A percentile compares a stretch with the other conserved stretches of the same genome.
Evolutionary conservation across 2,888 invertebrate species (phyloP).

Genomic region (Melieria omissa): DNA sequence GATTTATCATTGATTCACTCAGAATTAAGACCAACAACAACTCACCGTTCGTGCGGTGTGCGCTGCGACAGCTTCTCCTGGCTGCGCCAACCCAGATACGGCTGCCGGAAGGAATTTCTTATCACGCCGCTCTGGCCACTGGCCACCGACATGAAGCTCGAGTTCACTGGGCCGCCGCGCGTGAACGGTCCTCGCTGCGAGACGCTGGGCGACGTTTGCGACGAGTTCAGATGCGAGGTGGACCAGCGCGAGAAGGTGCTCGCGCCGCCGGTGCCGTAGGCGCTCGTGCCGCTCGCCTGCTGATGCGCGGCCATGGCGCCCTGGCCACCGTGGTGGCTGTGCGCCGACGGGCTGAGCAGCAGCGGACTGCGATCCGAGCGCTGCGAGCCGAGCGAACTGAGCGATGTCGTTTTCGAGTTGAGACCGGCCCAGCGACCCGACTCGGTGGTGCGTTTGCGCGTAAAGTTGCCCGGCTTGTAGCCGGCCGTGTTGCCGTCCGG

Average conservation of each 20-base stretch:
- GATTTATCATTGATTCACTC: background rate
- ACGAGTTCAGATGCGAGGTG: slow-evolving; percentile 79
- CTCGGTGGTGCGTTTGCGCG: slow-evolving; percentile 82
- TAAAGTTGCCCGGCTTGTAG: slow-evolving; percentile 79
- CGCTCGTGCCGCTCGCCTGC: slow-evolving; percentile 32
- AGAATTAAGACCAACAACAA: background rate
- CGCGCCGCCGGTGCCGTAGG: slow-evolving; percentile 43
- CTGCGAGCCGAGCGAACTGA: slow-evolving; percentile 77
- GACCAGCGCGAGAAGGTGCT: slow-evolving; percentile 73
- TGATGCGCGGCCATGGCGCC: slow-evolving; percentile 44
- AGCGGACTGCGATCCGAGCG: slow-evolving; percentile 67
- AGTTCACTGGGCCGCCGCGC: slow-evolving; percentile 68
- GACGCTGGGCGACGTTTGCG: slow-evolving; percentile 79
- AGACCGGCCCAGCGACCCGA: slow-evolving; percentile 73
- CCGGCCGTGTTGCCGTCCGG: slow-evolving; percentile 47
- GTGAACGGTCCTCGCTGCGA: slow-evolving; percentile 79
- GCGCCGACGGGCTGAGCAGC: slow-evolving; percentile 66
- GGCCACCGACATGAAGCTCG: slow-evolving; percentile 71
- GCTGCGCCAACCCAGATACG: slow-evolving; percentile 90
- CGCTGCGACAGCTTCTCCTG: slow-evolving; percentile 84
- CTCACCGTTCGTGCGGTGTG: slow-evolving; percentile 84
- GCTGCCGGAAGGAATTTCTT: slow-evolving; percentile 79
- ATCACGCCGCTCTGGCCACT: slow-evolving; percentile 71
- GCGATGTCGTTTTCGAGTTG: slow-evolving; percentile 87
- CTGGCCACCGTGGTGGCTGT: slow-evolving; percentile 67